Evolutionary conservation across 2,113 vertebrate species (phyloP).

Genomic region (Neomonachus schauinslandi): DNA sequence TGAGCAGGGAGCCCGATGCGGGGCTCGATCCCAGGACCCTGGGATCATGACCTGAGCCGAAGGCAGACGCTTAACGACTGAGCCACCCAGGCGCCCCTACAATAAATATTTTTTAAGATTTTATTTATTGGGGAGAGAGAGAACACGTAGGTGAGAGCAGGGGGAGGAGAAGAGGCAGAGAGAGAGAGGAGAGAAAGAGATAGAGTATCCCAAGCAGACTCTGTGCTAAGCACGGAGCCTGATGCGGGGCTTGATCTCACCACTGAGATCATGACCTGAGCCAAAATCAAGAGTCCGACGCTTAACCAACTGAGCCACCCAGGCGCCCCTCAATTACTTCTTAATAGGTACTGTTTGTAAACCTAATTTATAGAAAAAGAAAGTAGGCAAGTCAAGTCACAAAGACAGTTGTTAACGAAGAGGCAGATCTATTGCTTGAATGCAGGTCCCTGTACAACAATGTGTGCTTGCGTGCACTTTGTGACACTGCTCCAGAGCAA

Average conservation of each 20-base stretch:
- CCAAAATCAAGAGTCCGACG: background rate
- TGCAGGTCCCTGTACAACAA: background rate
- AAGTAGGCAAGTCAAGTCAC: background rate
- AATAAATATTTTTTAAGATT: background rate
- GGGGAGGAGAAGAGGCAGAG: background rate
- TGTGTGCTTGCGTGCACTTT: no score
- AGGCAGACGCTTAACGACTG: no score
- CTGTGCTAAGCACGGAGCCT: background rate
- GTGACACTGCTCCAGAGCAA: background rate
- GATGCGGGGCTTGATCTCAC: background rate
- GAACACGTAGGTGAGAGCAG: background rate
- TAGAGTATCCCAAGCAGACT: background rate
- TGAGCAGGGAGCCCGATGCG: no score
- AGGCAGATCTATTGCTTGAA: background rate
- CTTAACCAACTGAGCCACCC: background rate
- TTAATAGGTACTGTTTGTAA: background rate
- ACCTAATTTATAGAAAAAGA: background rate
- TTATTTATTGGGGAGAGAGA: background rate
- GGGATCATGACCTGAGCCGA: no score
- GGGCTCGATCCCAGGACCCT: no score
- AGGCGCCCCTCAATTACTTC: background rate
- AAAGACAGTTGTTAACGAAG: background rate
- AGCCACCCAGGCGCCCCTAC: background rate
- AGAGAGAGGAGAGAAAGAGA: no score
- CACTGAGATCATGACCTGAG: background rate